phyloP scores from a whole-genome alignment of 1,140 invertebrate genomes.

The Pseudachorutes palmiensis region DNA sequence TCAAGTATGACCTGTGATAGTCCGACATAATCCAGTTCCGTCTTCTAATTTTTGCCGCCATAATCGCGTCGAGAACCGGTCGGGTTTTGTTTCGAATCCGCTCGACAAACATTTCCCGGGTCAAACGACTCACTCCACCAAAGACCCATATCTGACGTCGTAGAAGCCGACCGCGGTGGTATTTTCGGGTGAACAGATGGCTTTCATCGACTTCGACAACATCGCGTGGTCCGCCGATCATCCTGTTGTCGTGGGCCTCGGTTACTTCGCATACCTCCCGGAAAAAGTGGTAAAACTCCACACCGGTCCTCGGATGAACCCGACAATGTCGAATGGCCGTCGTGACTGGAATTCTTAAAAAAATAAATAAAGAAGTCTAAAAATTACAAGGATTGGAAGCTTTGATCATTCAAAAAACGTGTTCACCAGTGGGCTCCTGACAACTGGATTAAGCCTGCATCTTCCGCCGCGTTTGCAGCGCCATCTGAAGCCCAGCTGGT shows the following conservation, averaged over 20 bases:
- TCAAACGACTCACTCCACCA: conserved; percentile 19
- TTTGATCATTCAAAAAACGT: too few species aligned
- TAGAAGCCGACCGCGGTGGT: conserved; percentile 7
- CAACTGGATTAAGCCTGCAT: too few species aligned
- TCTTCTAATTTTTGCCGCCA: neutral
- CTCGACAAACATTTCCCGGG: conserved; percentile 9
- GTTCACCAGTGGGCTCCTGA: too few species aligned
- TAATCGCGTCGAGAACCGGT: neutral
- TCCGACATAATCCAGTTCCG: conserved; percentile 12
- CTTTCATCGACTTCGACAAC: conserved; percentile 21
- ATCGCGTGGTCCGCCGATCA: conserved; percentile 17
- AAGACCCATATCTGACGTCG: conserved; percentile 13
- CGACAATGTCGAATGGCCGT: neutral
- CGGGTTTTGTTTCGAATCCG: conserved; percentile 5
- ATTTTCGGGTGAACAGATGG: conserved; percentile 19
- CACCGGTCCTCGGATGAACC: neutral
- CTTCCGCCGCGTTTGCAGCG: too few species aligned
- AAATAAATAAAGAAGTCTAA: neutral
- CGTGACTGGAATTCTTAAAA: neutral
- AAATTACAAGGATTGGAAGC: too few species aligned
- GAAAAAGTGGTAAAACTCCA: conserved; percentile 14
- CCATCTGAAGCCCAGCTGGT: too few species aligned
- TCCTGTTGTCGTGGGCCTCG: neutral
- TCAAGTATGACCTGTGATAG: neutral
- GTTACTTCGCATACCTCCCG: conserved; percentile 15